Conservation (phyloP, 2,888 invertebrate species). For the Troilus luridus region DNA sequence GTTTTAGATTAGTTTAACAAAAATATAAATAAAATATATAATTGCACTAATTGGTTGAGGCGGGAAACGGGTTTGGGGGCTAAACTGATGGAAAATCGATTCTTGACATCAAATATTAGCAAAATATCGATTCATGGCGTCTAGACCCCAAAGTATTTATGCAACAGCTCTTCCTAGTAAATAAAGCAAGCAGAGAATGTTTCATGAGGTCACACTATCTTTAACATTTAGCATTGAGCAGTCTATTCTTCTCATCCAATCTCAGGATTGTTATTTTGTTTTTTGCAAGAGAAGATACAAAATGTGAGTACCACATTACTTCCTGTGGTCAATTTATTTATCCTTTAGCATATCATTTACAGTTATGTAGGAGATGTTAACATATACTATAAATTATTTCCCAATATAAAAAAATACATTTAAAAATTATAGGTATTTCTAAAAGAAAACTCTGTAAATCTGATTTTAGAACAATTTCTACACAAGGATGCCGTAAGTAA, state of each 20-base stretch:
- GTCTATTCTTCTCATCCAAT: background rate
- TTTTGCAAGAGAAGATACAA: background rate
- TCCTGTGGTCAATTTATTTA: too few relatives aligned
- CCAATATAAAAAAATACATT: too few relatives aligned
- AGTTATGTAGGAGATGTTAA: too few relatives aligned
- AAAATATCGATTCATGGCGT: background rate
- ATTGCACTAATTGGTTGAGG: background rate
- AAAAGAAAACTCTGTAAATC: too few relatives aligned
- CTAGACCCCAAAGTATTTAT: constrained; percentile 8
- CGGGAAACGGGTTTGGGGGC: background rate
- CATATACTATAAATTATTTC: too few relatives aligned
- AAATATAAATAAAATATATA: too few relatives aligned
- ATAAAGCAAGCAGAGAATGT: background rate
- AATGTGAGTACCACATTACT: too few relatives aligned
- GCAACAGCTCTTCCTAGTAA: background rate
- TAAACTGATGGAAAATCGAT: background rate
- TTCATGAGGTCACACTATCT: background rate
- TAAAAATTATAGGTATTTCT: too few relatives aligned
- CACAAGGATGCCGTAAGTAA: too few relatives aligned
- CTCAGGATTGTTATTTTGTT: background rate
- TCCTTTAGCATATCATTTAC: too few relatives aligned
- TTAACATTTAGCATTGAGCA: background rate
- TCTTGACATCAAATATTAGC: background rate
- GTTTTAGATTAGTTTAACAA: too few relatives aligned
- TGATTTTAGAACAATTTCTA: too few relatives aligned